Evolutionary conservation across 2,797 vertebrate genomes (phyloP).

Genomic region (Peromyscus nudipes): DNA sequence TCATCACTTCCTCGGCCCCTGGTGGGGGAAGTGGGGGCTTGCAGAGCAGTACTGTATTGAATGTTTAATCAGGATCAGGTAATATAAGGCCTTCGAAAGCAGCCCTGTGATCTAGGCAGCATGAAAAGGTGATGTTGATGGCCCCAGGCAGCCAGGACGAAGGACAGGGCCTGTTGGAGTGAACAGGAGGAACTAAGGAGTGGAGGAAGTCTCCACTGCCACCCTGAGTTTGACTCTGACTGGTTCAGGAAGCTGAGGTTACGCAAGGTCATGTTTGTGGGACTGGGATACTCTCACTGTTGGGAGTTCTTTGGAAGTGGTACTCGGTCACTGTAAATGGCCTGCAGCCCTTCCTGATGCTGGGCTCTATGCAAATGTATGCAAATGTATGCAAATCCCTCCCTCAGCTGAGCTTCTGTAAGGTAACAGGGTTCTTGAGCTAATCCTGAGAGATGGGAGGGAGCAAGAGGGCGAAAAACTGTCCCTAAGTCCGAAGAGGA

Average conservation of each 20-base stretch:
- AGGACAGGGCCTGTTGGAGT: not conserved
- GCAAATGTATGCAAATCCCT: not conserved
- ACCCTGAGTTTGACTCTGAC: no score
- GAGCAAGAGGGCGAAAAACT: not conserved
- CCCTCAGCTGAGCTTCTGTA: not conserved
- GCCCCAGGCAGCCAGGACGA: not conserved
- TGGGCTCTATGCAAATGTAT: not conserved
- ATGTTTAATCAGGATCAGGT: not conserved
- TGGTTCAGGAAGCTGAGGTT: not conserved
- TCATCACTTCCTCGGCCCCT: not conserved
- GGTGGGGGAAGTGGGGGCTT: not conserved
- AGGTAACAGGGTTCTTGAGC: not conserved
- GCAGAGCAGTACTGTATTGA: not conserved
- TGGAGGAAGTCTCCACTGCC: not conserved
- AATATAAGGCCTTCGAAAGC: not conserved
- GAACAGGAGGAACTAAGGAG: not conserved
- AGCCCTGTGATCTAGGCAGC: not conserved
- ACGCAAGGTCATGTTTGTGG: not conserved
- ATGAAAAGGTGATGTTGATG: accelerated
- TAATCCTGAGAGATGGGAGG: not conserved
- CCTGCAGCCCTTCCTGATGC: not conserved
- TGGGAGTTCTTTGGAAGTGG: not conserved
- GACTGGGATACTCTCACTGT: no score
- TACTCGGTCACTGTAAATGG: not conserved
- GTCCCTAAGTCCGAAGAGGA: not conserved